Base-by-base conservation (phyloP, 2,797 vertebrate species). In the Typhlichthys subterraneus region DNA sequence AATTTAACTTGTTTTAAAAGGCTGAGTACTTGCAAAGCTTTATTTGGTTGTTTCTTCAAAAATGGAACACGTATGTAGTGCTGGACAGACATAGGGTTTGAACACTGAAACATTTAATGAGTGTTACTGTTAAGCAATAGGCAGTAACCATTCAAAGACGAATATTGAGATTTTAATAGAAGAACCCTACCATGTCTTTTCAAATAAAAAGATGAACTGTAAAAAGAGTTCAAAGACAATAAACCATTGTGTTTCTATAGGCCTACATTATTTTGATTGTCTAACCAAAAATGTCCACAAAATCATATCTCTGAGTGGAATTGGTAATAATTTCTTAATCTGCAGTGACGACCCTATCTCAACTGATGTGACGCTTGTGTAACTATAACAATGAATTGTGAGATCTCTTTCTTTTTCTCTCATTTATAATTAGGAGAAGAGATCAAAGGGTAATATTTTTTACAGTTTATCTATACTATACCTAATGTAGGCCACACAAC, bases 401-500 rank as follows among this genome's bases (percentile, higher is more conserved):
- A 70, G 12, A 53, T 66, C 14, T 31, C 33, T 38, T 38, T 42
- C 5, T 10, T 13, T 47, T 50, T 17, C 9, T 13, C 5, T 42
- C 3, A 3, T 29, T 29, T 63, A 63, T 79, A 62, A 76, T 48
- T 67, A n/a, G 42, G 5, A 57, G 29, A 71, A 62, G 11, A 73
- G 65, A 83, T 85, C 73, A 77, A 58, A 72, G 59, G 45, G 63
- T 47, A 61, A 67, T 82, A 61, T 71, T 67, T 23, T 83, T 86
- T 81, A 81, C 70, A 45, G 53, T 61, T 52, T 29, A 1, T 12
- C 45, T 80, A 83, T 81, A 86, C 53, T 59, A 14, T 67, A 47
- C 23, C 12, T 13, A 29, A 19, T 12, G 10, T 7, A 53, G 60
- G 38, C 11, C 29, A 46, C 53, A 62, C 45, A 53, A 23, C 49